phyloP scores from a whole-genome alignment of 2,888 invertebrate species.

The Caenorhabditis afra region DNA sequence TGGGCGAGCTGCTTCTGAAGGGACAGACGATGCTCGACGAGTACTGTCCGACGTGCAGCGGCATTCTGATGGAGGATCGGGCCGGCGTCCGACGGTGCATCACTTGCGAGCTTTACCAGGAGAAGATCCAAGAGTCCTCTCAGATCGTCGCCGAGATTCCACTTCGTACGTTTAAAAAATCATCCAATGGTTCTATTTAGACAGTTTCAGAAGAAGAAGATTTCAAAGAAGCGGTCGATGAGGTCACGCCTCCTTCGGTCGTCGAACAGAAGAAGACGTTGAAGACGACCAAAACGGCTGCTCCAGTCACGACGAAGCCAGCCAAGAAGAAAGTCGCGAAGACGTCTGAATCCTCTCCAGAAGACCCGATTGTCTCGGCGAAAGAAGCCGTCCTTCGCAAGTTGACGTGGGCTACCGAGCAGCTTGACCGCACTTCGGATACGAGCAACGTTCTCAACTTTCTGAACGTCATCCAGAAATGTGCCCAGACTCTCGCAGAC shows the following conservation, averaged over 20 bases:
- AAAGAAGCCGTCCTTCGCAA: conserved; percentile 23
- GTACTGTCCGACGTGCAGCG: conserved; percentile 67
- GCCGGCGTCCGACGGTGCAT: conserved; percentile 55
- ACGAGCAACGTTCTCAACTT: conserved; percentile 26
- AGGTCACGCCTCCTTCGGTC: not conserved
- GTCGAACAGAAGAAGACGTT: conserved; percentile 4
- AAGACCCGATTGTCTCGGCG: not conserved
- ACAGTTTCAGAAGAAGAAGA: conserved; percentile 52
- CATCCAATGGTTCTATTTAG: too few species aligned
- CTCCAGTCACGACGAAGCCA: not conserved
- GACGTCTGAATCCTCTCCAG: not conserved
- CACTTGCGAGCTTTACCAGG: conserved; percentile 54
- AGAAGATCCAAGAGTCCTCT: conserved; percentile 11
- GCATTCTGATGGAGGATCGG: conserved; percentile 70
- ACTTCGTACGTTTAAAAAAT: conserved; percentile 30
- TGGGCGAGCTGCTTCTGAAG: conserved; percentile 68
- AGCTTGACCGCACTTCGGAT: conserved; percentile 17
- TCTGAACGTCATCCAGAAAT: conserved; percentile 35
- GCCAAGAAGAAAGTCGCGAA: conserved; percentile 3
- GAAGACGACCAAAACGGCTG: not conserved
- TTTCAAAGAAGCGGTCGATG: conserved; percentile 33
- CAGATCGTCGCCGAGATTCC: conserved; percentile 35
- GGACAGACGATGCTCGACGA: conserved; percentile 70
- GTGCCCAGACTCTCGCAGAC: conserved; percentile 40
- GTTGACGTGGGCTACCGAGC: conserved; percentile 31